phyloP scores from a whole-genome alignment of 2,888 invertebrate genomes.

The Heliconius erato region DNA sequence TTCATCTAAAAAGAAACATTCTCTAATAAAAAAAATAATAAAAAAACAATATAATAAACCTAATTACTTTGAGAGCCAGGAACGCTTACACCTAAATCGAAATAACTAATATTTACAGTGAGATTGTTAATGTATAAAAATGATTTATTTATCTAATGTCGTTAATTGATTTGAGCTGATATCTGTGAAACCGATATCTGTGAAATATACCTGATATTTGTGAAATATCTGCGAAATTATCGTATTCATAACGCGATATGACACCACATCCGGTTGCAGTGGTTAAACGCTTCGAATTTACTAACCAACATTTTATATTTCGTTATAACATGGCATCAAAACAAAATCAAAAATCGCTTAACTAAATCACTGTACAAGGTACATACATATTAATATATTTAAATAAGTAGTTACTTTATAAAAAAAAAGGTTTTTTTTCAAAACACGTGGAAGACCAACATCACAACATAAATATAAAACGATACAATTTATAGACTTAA shows the following conservation, averaged over 20 bases:
- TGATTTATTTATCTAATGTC: conserved; percentile 84
- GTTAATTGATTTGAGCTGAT: conserved; percentile 82
- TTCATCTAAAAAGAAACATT: conserved; percentile 66
- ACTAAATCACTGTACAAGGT: conserved; percentile 69
- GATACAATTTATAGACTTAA: conserved; percentile 70
- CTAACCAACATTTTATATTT: conserved; percentile 54
- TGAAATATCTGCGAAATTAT: conserved; percentile 56
- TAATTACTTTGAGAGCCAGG: conserved; percentile 86
- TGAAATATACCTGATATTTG: conserved; percentile 62
- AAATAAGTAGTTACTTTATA: conserved; percentile 77
- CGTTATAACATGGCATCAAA: conserved; percentile 67
- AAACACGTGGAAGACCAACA: conserved; percentile 84
- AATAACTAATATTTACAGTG: conserved; percentile 83
- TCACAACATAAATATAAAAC: conserved; percentile 84
- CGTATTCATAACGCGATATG: conserved; percentile 50
- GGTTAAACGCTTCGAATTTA: conserved; percentile 50
- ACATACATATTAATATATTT: conserved; percentile 61
- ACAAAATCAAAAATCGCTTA: conserved; percentile 57
- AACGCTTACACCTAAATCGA: conserved; percentile 77
- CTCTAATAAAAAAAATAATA: conserved; percentile 77
- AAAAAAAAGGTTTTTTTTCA: conserved; percentile 59
- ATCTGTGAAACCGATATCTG: conserved; percentile 48
- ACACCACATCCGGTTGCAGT: conserved; percentile 57
- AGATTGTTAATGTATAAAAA: conserved; percentile 81
- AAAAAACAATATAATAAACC: conserved; percentile 53